Base-by-base conservation (phyloP, 1,140 invertebrate genomes). In the Nilaparvata lugens region DNA sequence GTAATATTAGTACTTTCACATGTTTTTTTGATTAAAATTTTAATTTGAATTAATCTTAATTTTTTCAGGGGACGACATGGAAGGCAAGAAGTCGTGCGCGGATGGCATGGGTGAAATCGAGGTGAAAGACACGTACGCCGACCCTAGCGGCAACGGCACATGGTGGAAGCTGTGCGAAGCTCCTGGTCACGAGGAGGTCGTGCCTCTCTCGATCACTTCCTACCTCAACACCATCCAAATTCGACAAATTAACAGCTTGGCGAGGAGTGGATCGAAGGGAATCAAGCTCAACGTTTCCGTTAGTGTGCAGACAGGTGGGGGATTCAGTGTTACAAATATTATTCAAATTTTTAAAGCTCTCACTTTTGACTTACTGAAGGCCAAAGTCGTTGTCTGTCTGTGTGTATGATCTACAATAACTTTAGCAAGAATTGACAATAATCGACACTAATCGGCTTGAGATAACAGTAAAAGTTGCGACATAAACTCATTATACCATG, bases 91-190 rank as follows among this genome's bases (percentile, higher is more conserved):
- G 25, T 75, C 75, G 16, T 74, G 71, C 53, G 73, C 70, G 6
- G 70, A 75, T 1, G 71, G 70, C 1, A 70, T 53, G 19, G 75
- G 76, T 0, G 69, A 75, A 59, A 74, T 83, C n/a, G 79, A 83
- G 72, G 77, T 83, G 13, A 76, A 74, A 58, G 84, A 87, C 70
- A 83, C 78, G 59, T 86, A 86, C 68, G 80, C 81, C 0, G 83
- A 83, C 61, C 72, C 73, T 54, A 45, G 42, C 11, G 57, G 28
- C 14, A 85, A 85, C 70, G 83, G 83, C 13, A 84, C 83, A 0
- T 72, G 75, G 40, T 85, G 83, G 83, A 76, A 76, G 4, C 73
- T 87, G 2, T 86, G 84, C 63, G 79, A 63, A 69, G 73, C 9
- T 58, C 62, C n/a, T 58, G 63, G n/a, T 64, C 62, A n/a, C 53